Evolutionary conservation across 2,888 invertebrate genomes (phyloP), one percentile per base, ranked within the genome.

Genomic region (Epinotia bilunana): DNA sequence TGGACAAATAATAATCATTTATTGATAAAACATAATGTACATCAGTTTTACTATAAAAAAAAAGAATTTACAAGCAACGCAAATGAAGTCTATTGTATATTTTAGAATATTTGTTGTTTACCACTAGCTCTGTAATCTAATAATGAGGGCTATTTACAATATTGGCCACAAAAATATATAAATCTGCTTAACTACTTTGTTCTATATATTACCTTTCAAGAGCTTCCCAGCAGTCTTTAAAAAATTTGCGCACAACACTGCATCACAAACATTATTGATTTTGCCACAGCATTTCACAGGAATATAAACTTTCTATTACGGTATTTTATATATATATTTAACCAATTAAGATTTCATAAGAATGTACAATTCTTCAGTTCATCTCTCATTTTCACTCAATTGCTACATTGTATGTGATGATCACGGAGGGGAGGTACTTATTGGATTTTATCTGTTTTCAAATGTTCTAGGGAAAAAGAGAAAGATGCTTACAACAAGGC

Each of bases 201-300:
- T 78, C 72, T 74, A 76, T 72, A 67, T 73, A 67, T 74, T 76
- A 74, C 84, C 79, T 82, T 83, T 83, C 90, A 89, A 87, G 39
- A 91, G 87, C 89, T 90, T 80, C 83, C 84, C 91, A 92, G 91
- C 91, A 92, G 91, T 92, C 92, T 92, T 92, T 85, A 84, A 82
- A 83, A 80, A 77, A 78, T 88, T 87, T 80, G 84, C 85, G 90
- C 89, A 91, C 89, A 90, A 91, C 90, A 84, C 88, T 80, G 78
- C 80, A 81, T 74, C 77, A 53, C 65, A 80, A 81, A 82, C 33
- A 77, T 76, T 84, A 83, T 83, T 79, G 82, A 83, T 80, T 83
- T 78, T 79, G 76, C 76, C 76, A 77, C 77, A 76, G 77, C 55
- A 39, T 18, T 16, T 28, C 18, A 72, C 18, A 57, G n/a, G 11